Evolutionary conservation across 2,888 invertebrate species (phyloP), one percentile per base, ranked within the genome.

Genomic region (Malachius bipustulatus): DNA sequence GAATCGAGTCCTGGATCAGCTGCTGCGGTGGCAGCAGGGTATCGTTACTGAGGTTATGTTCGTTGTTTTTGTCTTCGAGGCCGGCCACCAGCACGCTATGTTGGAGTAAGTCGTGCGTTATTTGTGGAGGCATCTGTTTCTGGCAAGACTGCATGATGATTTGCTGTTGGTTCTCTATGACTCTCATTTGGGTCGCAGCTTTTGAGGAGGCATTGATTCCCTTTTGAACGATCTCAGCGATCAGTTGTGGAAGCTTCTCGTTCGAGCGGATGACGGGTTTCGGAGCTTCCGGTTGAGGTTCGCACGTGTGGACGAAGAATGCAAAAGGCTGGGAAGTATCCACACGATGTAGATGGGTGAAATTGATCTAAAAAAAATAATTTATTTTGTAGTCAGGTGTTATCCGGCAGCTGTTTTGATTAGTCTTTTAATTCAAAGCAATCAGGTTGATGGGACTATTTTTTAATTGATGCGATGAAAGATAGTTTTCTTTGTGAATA

Each of bases 241-340:
- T 53, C 33, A 56, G 38, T 36, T 56, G 53, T 4, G 57, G 56
- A 19, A 62, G 46, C 34, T 52, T 49, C 11, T 56, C 51, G 38
- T 56, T 58, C 16, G 52, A 43, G 16, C 49, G 50, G 19, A 52
- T 46, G 8, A 42, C 32, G 10, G 47, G 50, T 41, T 51, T 55
- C 3, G 59, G 59, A 16, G 53, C 40, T 38, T 59, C 55, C 13
- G 48, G 37, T 45, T 56, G 56, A 4, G 61, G 58, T 30, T 54
- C 49, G 42, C 63, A 63, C 4, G 47, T 48, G 41, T 63, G 61
- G 0, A 62, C 59, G 45, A 60, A 62, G 39, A 58, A 61, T 15
- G 59, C 43, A 44, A 49, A 58, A 9, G 51, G 46, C 36, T 51
- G 37, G 3, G 36, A 41, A 3, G 48, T 48, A 26, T 58, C 54